phyloP scores from a whole-genome alignment of 2,888 invertebrate species.

The Acrobeloides nanus region DNA sequence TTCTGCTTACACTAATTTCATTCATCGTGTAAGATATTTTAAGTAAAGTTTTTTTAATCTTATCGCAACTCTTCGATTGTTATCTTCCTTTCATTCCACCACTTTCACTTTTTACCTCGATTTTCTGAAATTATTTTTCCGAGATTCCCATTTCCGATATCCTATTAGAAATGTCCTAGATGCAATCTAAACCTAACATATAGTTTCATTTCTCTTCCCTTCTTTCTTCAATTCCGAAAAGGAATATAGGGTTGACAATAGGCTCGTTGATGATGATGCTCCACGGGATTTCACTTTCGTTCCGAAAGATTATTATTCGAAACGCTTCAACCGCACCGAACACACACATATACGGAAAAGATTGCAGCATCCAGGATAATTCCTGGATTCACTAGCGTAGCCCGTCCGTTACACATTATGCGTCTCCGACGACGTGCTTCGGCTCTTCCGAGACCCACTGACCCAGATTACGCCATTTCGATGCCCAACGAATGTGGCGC shows the following conservation, averaged over 20 bases:
- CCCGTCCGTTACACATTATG: conserved; percentile 1
- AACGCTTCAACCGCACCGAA: conserved; percentile 2
- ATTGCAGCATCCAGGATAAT: background rate
- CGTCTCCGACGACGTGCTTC: background rate
- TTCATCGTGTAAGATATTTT: no score
- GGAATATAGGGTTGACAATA: conserved; percentile 7
- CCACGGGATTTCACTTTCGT: background rate
- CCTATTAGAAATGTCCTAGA: no score
- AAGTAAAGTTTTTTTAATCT: no score
- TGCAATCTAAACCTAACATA: no score
- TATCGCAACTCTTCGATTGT: no score
- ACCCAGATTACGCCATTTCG: conserved; percentile 31
- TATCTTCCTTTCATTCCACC: no score
- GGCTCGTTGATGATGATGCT: conserved; percentile 4
- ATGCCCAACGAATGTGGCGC: no score
- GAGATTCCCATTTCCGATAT: no score
- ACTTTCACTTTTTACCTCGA: no score
- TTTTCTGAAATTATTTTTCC: no score
- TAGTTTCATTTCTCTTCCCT: background rate
- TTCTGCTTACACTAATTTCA: no score
- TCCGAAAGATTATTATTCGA: background rate
- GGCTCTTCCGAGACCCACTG: conserved; percentile 19
- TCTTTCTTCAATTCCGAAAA: conserved; percentile 7
- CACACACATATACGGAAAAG: background rate
- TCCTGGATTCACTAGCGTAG: conserved; percentile 1